Percentiles rank a stretch among this genome's conserved stretches.
Evolutionary conservation across 2,888 invertebrate genomes (phyloP).

Genomic region (Sphecodes monilicornis): DNA sequence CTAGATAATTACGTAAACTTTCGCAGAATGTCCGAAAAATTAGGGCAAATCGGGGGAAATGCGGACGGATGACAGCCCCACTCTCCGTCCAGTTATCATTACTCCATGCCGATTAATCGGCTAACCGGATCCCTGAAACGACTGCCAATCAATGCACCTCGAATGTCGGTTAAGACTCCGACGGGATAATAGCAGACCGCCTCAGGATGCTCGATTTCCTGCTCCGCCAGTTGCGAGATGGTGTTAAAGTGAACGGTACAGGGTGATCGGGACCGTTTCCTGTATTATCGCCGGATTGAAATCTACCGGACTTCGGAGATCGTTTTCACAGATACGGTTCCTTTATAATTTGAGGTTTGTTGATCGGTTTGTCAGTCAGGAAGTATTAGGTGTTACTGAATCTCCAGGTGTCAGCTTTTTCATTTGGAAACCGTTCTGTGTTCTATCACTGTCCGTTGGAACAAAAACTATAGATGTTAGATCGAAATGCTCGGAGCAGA

Average conservation of each 20-base stretch:
- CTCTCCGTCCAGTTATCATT: constrained; percentile 67
- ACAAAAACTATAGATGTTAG: neutral
- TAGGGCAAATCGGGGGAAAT: neutral
- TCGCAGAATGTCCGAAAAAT: neutral
- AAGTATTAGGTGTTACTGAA: neutral
- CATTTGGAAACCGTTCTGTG: neutral
- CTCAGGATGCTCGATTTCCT: constrained; percentile 24
- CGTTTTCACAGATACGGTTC: neutral
- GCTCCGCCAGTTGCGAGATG: neutral
- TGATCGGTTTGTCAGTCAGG: neutral
- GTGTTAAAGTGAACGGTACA: constrained; percentile 3
- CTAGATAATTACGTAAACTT: neutral
- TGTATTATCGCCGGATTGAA: neutral
- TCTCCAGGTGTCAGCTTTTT: neutral
- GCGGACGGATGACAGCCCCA: neutral
- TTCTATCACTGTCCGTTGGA: neutral
- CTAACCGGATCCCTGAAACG: constrained; percentile 76
- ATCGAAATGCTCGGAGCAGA: neutral
- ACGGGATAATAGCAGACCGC: constrained; percentile 2
- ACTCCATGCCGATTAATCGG: constrained; percentile 75
- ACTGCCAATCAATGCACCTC: constrained; percentile 73
- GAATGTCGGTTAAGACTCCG: constrained; percentile 34
- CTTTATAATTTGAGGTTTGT: constrained; percentile 4
- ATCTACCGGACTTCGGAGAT: neutral
- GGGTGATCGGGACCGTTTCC: constrained; percentile 1